Base-by-base conservation (phyloP, 2,888 invertebrate genomes). In the Pristionchus exspectatus region DNA sequence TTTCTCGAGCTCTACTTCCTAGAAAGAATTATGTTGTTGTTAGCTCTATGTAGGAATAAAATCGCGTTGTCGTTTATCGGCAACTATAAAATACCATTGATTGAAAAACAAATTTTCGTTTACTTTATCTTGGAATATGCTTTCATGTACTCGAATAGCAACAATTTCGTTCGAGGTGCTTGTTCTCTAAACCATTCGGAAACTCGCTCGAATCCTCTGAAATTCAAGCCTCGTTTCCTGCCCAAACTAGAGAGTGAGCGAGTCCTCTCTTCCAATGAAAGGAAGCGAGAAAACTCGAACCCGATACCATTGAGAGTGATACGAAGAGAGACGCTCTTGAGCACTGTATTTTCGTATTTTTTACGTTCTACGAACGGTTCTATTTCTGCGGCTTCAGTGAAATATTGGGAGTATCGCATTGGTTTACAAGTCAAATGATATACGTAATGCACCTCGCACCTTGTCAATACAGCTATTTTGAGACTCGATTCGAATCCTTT, bases 311-410 rank as follows among this genome's bases (percentile, higher is more conserved):
- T 63, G 63, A 63, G 24, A 63, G n/a, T n/a, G 63, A 63, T n/a
- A n/a, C 7, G 56, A 56, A 56, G 56, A 56, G 56, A 56, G 56
- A 56, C 14, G 9, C 69, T 33, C 69, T 74, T 21, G 74, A 38
- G 38, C 74, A 74, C 74, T 72, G 72, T 72, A 72, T 18, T 72
- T 33, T 18, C 21, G 63, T 63, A 63, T 63, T 63, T n/a, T 63
- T 63, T n/a, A 63, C 63, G 63, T n/a, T 63, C 4, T 63, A 63
- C 24, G 24, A 63, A n/a, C 63, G 0, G 4, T 24, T 21, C 24
- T n/a, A 24, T 63, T 24, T n/a, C 63, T 59, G 56, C 56, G 4
- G 2, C 56, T 18, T 16, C 59, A 24, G 44, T 12, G 9, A 0
- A 50, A 50, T 50, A 10, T 50, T 50, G 10, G 12, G 9, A 50